phyloP scores from a whole-genome alignment of 92 coral and sea anemone species.

The Paragorgia papillata region DNA sequence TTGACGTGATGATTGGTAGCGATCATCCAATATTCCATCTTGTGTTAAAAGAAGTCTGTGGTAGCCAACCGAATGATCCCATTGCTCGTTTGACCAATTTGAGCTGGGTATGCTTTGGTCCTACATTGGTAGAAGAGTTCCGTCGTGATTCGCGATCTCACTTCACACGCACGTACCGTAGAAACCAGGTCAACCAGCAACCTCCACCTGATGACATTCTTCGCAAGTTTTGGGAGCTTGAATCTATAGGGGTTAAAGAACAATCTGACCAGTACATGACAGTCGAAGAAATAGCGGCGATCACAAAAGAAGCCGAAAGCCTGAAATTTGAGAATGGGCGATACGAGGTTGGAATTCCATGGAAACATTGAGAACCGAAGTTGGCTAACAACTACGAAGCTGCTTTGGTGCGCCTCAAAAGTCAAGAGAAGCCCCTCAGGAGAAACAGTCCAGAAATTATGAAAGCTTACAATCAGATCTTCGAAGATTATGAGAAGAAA shows the following conservation, averaged over 20 bases:
- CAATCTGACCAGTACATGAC: slow-evolving; percentile 24
- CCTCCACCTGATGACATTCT: slow-evolving; percentile 9
- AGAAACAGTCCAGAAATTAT: slow-evolving; percentile 51
- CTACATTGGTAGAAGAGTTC: slow-evolving; percentile 1
- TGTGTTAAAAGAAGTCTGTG: background rate
- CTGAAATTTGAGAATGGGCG: slow-evolving; percentile 33
- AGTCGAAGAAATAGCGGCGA: slow-evolving; percentile 39
- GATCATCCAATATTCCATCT: slow-evolving; percentile 39
- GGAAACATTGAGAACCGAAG: slow-evolving; percentile 54
- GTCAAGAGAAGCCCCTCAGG: slow-evolving; percentile 45
- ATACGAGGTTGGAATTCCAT: slow-evolving; percentile 50
- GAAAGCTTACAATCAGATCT: slow-evolving; percentile 47
- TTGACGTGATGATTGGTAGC: slow-evolving; percentile 45
- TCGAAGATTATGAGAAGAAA: slow-evolving; percentile 49
- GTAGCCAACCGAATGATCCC: slow-evolving; percentile 15
- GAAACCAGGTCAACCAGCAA: background rate
- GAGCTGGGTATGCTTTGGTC: slow-evolving; percentile 51
- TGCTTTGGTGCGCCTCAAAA: slow-evolving; percentile 50
- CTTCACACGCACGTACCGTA: slow-evolving; percentile 22
- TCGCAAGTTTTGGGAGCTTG: slow-evolving; percentile 40
- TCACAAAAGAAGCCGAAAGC: slow-evolving; percentile 34
- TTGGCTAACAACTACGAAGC: slow-evolving; percentile 53
- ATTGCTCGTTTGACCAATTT: slow-evolving; percentile 45
- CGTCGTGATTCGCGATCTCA: background rate
- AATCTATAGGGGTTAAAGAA: slow-evolving; percentile 37